Evolutionary conservation across 2,888 invertebrate species (phyloP).

Genomic region (Cyaniris semiargus): DNA sequence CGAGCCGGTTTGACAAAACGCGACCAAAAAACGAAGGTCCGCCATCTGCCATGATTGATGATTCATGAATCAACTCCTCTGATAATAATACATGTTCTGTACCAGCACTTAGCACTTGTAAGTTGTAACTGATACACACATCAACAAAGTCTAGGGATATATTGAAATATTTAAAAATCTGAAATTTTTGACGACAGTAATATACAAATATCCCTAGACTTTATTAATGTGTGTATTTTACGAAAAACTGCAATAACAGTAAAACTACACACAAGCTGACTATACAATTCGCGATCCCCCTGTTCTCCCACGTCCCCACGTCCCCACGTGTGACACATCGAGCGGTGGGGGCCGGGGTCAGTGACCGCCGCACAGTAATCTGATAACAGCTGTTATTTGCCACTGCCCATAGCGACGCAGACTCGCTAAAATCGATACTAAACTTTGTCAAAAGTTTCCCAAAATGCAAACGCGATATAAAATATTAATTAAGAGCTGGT

Average conservation of each 20-base stretch:
- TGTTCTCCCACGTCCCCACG: background rate
- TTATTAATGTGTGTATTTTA: background rate
- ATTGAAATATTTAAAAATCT: no score
- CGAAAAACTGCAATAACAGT: background rate
- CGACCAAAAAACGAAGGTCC: no score
- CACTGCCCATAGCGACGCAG: background rate
- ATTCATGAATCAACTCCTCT: no score
- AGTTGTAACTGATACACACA: no score
- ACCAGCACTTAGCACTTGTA: no score
- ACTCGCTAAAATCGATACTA: background rate
- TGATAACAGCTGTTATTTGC: conserved; percentile 21
- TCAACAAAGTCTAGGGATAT: no score
- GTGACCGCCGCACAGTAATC: conserved; percentile 16
- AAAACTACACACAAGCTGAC: background rate
- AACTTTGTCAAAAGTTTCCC: background rate
- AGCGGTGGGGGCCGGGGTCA: conserved; percentile 5
- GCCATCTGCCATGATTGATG: no score
- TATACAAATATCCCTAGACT: no score
- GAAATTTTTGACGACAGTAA: no score
- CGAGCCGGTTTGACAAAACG: no score
- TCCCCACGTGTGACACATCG: background rate
- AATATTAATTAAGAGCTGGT: background rate
- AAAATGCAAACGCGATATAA: background rate
- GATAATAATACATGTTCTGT: no score
- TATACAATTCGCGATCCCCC: background rate